Evolutionary conservation across 2,113 vertebrate genomes (phyloP).

Genomic region (Physeter macrocephalus): DNA sequence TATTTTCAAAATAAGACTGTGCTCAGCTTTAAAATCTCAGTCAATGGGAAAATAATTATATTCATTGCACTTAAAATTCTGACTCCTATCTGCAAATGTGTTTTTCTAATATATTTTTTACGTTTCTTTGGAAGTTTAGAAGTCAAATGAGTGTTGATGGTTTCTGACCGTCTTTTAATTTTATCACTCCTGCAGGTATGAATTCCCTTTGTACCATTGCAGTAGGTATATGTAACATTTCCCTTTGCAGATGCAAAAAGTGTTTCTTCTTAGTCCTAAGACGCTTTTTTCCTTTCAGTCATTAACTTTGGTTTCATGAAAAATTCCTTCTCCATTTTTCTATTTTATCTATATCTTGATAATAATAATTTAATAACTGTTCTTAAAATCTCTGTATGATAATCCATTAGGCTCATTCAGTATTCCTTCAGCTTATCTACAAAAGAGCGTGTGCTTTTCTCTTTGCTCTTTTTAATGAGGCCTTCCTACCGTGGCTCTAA

Average conservation of each 20-base stretch:
- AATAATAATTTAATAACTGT: conserved; percentile 32
- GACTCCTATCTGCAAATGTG: neutral
- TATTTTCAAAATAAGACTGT: conserved; percentile 46
- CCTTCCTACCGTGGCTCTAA: neutral
- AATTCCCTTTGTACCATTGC: neutral
- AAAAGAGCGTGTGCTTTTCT: neutral
- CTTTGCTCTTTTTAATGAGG: conserved; percentile 21
- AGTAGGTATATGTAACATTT: neutral
- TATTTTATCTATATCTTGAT: conserved; percentile 43
- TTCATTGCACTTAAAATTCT: conserved; percentile 25
- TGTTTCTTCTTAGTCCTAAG: neutral
- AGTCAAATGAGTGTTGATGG: neutral
- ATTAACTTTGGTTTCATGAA: conserved; percentile 23
- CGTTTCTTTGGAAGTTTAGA: neutral
- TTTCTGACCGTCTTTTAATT: neutral
- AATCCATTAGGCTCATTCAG: neutral
- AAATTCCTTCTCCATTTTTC: neutral
- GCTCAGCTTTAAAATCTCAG: conserved; percentile 10
- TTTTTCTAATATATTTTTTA: neutral
- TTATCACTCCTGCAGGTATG: neutral
- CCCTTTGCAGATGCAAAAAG: neutral
- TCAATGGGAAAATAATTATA: conserved; percentile 46
- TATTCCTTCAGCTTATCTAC: conserved; percentile 19
- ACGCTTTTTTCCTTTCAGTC: neutral
- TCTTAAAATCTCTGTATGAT: conserved; percentile 8